phyloP scores from a whole-genome alignment of 1,140 invertebrate species.

The Octopus sinensis region DNA sequence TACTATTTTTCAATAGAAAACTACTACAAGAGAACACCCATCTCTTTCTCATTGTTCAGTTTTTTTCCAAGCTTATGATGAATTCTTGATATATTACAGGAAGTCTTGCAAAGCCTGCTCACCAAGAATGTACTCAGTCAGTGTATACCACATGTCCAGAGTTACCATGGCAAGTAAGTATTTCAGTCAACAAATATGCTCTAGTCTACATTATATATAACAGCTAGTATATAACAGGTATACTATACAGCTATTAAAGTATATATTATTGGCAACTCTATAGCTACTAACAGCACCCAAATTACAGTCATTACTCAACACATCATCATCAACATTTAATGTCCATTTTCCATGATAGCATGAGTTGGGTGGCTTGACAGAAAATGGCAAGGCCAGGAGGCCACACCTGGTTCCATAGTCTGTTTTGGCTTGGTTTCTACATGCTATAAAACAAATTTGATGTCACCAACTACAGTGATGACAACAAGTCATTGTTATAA shows the following conservation, averaged over 20 bases:
- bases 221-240: background rate
- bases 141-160: conserved; percentile 23
- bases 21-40: background rate
- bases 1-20: background rate
- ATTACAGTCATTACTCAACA: too few relatives aligned
- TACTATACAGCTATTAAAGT: background rate
- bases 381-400: too few relatives aligned
- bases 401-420: too few relatives aligned
- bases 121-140: conserved; percentile 8
- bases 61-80: background rate
- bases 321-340: too few relatives aligned
- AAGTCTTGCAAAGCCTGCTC: conserved; percentile 24
- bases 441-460: too few relatives aligned
- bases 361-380: too few relatives aligned
- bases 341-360: too few relatives aligned
- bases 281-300: too few relatives aligned
- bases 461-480: too few relatives aligned
- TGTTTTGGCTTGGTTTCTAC: too few relatives aligned
- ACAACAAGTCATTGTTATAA: too few relatives aligned
- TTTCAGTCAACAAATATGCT: background rate
- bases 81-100: conserved; percentile 23
- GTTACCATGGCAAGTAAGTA: conserved; percentile 29
- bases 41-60: background rate
- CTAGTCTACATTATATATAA: background rate
- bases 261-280: background rate